Conservation (phyloP, 2,888 invertebrate genomes). For the Morpho deidamia region DNA sequence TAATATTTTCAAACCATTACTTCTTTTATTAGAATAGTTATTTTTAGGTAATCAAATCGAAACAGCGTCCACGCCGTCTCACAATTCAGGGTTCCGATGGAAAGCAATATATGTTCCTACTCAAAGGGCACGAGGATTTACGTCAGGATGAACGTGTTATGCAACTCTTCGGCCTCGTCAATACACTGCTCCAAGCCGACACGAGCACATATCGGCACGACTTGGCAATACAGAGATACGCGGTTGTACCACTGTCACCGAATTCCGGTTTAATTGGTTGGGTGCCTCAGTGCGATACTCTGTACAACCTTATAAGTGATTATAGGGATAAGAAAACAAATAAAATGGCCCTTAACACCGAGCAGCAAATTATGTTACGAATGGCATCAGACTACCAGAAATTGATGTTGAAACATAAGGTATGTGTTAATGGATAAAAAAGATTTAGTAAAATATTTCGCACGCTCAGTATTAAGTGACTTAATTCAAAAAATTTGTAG, state of each 20-base stretch:
- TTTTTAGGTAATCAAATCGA: conserved; percentile 93
- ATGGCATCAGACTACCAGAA: conserved; percentile 99
- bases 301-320: conserved; percentile 97
- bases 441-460: too few relatives aligned
- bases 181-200: conserved; percentile 95
- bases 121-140: conserved; percentile 99
- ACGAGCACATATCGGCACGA: conserved; percentile 96
- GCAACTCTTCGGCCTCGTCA: conserved; percentile 98
- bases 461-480: too few relatives aligned
- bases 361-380: conserved; percentile 97
- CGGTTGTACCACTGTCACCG: conserved; percentile 97
- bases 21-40: too few relatives aligned
- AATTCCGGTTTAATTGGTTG: conserved; percentile 99
- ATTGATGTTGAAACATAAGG: conserved; percentile 97
- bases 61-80: conserved; percentile 97
- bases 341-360: conserved; percentile 94
- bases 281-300: conserved; percentile 99
- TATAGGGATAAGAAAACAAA: conserved; percentile 94
- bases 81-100: conserved; percentile 97
- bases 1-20: too few relatives aligned
- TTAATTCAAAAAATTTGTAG: too few relatives aligned
- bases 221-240: conserved; percentile 90
- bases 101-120: conserved; percentile 97
- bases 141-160: conserved; percentile 99
- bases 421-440: conserved; percentile 81